Evolutionary conservation across 2,888 invertebrate genomes (phyloP).

Genomic region (Lottia gigantea): DNA sequence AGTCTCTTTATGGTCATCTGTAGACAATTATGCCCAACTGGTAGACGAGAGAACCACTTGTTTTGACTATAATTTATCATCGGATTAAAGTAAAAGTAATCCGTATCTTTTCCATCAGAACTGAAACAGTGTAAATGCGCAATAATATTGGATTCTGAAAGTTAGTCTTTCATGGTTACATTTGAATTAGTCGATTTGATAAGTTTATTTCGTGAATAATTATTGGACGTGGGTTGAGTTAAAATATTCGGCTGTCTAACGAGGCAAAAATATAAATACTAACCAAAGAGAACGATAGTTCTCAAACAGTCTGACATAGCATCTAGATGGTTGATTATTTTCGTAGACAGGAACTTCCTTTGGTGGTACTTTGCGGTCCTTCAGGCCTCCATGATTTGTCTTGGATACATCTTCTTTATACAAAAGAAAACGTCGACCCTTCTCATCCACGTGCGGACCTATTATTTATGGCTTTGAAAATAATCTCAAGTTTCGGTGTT

Average conservation of each 20-base stretch:
- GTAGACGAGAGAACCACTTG: background rate
- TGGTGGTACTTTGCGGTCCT: background rate
- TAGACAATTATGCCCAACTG: too few relatives aligned
- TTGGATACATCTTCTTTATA: slow-evolving; percentile 7
- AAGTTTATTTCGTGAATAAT: too few relatives aligned
- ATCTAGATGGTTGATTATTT: slow-evolving; percentile 9
- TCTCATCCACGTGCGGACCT: slow-evolving; percentile 1
- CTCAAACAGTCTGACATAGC: slow-evolving; percentile 8
- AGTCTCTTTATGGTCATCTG: too few relatives aligned
- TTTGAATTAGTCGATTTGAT: too few relatives aligned
- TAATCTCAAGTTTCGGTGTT: background rate
- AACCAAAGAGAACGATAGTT: slow-evolving; percentile 10
- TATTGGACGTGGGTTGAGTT: too few relatives aligned
- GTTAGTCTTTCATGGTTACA: too few relatives aligned
- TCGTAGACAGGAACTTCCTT: slow-evolving; percentile 5
- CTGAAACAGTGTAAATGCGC: too few relatives aligned
- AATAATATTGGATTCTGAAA: too few relatives aligned
- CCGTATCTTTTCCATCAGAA: background rate
- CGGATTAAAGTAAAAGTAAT: background rate
- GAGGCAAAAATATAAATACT: background rate
- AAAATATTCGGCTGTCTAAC: too few relatives aligned
- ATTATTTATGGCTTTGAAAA: background rate
- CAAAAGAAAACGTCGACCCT: slow-evolving; percentile 3
- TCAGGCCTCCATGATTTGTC: slow-evolving; percentile 1
- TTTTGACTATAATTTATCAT: background rate